These are phyloP conservation scores for Ctena decussata DNA, from an alignment of 2,888 invertebrate genomes.

Conservation along the genomic window DNA sequence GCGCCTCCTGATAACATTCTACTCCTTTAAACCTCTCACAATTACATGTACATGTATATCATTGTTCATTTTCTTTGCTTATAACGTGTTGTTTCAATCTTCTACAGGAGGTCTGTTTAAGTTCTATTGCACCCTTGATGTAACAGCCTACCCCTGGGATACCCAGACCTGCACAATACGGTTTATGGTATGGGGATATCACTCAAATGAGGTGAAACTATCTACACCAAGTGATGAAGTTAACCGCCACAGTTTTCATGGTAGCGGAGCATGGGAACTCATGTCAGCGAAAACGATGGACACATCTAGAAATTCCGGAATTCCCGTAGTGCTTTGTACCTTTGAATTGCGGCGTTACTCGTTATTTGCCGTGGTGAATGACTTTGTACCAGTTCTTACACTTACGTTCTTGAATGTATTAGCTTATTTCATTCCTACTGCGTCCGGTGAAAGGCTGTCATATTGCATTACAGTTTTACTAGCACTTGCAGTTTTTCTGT, in stretches of 20 bases:
- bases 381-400: neutral
- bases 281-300: too few relatives aligned
- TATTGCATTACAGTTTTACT: neutral
- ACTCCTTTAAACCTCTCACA: too few relatives aligned
- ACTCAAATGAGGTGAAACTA: neutral
- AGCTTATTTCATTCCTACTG: neutral
- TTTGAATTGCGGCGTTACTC: neutral
- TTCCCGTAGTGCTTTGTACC: too few relatives aligned
- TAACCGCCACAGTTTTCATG: neutral
- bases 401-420: neutral
- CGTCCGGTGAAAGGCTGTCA: neutral
- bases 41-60: too few relatives aligned
- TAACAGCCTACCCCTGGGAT: slow-evolving; percentile 50
- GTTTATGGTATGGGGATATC: slow-evolving; percentile 31
- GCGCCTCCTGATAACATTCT: too few relatives aligned
- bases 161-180: slow-evolving; percentile 22
- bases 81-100: too few relatives aligned
- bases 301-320: too few relatives aligned
- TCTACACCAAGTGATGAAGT: neutral
- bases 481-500: neutral
- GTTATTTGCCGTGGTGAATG: neutral
- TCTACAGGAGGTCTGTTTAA: slow-evolving; percentile 41
- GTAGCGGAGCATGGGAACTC: neutral
- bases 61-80: too few relatives aligned
- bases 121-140: slow-evolving; percentile 31